Evolutionary conservation across 2,888 invertebrate species (phyloP), one percentile per base, ranked within the genome.

Genomic region (Pterobdella sp.): DNA sequence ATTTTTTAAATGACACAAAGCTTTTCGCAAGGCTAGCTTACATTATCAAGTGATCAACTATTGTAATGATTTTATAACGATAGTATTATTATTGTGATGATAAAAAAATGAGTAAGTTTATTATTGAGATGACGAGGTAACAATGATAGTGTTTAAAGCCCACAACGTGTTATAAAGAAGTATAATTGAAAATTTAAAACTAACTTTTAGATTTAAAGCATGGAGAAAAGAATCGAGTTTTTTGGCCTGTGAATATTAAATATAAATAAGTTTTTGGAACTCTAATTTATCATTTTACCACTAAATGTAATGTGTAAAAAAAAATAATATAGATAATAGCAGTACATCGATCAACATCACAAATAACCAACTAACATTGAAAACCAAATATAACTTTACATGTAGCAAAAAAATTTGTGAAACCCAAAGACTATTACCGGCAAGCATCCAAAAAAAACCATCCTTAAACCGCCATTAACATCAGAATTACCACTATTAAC

Each of bases 151-250:
- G n/a, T n/a, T n/a, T n/a, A n/a, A n/a, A n/a, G n/a, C n/a, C n/a
- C n/a, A n/a, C n/a, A n/a, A n/a, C n/a, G n/a, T n/a, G n/a, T n/a
- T n/a, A n/a, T n/a, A n/a, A n/a, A n/a, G n/a, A n/a, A n/a, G 7
- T 7, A 42, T 42, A 42, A 7, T 14, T 22, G 22, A 42, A 42
- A 22, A 42, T 22, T n/a, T 64, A n/a, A 26, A 14, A 22, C 10
- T 4, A 22, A 72, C 34, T 81, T 89, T 90, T 68, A 88, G 84
- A 42, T 88, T 87, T 74, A 91, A 84, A 75, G 87, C 87, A 81
- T 91, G 90, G 76, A 92, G 86, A 81, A 88, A 89, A 4, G 91
- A 90, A 84, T 96, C 95, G 31, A 95, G 90, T 77, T 91, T 89
- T 81, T 93, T 93, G 35, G 93, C 93, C 91, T 92, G 81, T n/a